These are phyloP conservation scores for Diuraphis noxia DNA, from an alignment of 1,140 invertebrate species.

Conservation along the genomic window DNA sequence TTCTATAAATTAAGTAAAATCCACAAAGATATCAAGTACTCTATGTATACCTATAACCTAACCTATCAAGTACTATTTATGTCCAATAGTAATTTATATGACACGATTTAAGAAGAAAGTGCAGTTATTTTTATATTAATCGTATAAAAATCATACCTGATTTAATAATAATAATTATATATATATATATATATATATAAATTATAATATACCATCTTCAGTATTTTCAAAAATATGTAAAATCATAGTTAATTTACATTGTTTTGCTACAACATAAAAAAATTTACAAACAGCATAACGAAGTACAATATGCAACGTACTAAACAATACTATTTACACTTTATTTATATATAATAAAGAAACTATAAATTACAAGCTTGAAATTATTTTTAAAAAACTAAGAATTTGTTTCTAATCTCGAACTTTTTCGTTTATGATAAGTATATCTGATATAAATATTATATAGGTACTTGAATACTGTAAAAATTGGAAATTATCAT, in stretches of 20 bases:
- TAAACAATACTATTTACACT: background rate
- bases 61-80: background rate
- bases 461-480: background rate
- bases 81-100: background rate
- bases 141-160: background rate
- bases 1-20: background rate
- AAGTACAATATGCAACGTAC: background rate
- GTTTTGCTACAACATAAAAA: background rate
- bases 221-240: background rate
- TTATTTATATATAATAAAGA: background rate
- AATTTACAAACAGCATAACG: background rate
- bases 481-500: background rate
- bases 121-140: background rate
- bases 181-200: background rate
- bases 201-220: background rate
- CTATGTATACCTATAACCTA: no score
- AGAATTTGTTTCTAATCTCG: background rate
- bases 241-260: background rate
- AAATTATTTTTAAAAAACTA: background rate
- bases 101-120: background rate
- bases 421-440: background rate
- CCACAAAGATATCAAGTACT: background rate
- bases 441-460: background rate
- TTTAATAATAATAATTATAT: no score
- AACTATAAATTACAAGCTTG: background rate